Evolutionary conservation across 2,888 invertebrate species (phyloP).

Genomic region (Callimorpha dominula): DNA sequence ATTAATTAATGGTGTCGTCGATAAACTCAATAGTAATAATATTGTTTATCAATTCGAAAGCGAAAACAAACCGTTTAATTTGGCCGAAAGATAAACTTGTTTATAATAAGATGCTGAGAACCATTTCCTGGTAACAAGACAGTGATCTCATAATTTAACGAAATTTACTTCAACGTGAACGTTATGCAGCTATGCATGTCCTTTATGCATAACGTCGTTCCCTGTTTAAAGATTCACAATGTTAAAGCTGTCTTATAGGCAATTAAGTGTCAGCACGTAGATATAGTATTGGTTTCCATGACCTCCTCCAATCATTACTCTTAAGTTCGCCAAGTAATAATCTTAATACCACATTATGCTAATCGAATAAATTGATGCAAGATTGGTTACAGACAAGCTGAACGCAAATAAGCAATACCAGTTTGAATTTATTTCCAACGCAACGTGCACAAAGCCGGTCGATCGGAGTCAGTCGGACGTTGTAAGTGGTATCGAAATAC

Average conservation of each 20-base stretch:
- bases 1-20: constrained; percentile 77
- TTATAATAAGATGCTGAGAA: constrained; percentile 58
- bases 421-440: constrained; percentile 51
- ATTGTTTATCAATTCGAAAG: constrained; percentile 70
- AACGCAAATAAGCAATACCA: constrained; percentile 52
- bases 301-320: constrained; percentile 34
- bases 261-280: neutral
- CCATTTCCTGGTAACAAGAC: constrained; percentile 60
- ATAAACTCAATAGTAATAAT: constrained; percentile 67
- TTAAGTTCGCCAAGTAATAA: constrained; percentile 29
- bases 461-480: constrained; percentile 57
- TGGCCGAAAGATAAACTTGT: constrained; percentile 63
- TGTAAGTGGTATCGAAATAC: constrained; percentile 61
- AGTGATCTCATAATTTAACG: constrained; percentile 38
- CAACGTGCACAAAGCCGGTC: constrained; percentile 53
- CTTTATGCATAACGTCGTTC: neutral
- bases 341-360: constrained; percentile 45
- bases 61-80: constrained; percentile 70
- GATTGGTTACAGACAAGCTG: constrained; percentile 36
- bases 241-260: neutral
- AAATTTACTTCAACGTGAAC: constrained; percentile 15
- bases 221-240: neutral
- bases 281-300: constrained; percentile 25
- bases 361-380: constrained; percentile 43
- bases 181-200: neutral